These are phyloP conservation scores for Isurus oxyrinchus DNA, from an alignment of 2,113 vertebrate genomes.

Conservation along the genomic window DNA sequence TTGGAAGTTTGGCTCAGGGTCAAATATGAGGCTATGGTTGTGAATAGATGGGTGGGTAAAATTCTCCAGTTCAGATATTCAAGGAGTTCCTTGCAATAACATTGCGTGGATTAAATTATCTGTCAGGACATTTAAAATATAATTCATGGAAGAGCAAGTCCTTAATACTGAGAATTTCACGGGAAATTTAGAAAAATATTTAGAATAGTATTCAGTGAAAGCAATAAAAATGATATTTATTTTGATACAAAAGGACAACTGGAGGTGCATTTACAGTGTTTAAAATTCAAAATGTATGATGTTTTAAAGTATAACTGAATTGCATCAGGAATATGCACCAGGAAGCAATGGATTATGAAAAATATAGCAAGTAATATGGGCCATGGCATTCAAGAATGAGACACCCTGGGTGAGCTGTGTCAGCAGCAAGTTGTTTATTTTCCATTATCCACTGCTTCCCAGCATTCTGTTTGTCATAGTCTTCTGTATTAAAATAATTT, in stretches of 20 bases:
- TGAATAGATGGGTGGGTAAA: neutral
- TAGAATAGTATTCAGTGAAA: neutral
- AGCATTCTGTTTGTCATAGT: no score
- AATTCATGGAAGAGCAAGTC: neutral
- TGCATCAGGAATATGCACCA: neutral
- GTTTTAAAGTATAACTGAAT: neutral
- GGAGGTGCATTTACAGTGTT: neutral
- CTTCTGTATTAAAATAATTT: neutral
- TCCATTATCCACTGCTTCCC: neutral
- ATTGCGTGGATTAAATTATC: neutral
- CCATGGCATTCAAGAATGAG: neutral
- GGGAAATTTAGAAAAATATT: neutral
- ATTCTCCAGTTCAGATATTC: neutral
- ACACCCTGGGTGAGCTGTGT: neutral
- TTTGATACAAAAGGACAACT: neutral
- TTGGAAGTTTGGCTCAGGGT: neutral
- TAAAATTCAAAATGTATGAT: neutral
- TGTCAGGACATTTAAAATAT: neutral
- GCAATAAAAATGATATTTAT: neutral
- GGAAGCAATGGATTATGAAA: neutral
- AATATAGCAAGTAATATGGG: neutral
- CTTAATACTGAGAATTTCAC: neutral
- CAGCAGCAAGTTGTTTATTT: constrained; percentile 12
- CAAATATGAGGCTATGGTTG: neutral
- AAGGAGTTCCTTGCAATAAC: neutral